Evolutionary conservation across 2,113 vertebrate genomes (phyloP).

Genomic region (Pimephales promelas): DNA sequence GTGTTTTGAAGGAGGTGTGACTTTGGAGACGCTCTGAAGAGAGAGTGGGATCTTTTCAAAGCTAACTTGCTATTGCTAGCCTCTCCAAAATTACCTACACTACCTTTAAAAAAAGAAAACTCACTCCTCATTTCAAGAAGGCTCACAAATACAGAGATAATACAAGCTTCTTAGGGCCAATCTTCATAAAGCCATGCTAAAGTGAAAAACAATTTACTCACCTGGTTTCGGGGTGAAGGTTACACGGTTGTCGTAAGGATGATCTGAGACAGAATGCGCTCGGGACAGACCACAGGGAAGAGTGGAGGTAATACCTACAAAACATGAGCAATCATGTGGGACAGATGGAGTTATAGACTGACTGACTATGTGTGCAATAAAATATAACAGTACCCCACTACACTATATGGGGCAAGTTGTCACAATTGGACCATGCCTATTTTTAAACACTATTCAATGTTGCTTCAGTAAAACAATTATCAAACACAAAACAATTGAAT

Average conservation of each 20-base stretch:
- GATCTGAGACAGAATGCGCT: conserved; percentile 49
- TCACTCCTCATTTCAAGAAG: not conserved
- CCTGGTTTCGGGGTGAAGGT: conserved; percentile 56
- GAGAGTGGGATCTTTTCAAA: too few species aligned
- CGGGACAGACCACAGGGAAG: conserved; percentile 38
- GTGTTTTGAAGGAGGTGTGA: too few species aligned
- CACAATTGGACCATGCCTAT: not conserved
- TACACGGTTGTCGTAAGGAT: conserved; percentile 65
- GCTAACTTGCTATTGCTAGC: too few species aligned
- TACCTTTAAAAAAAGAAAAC: not conserved
- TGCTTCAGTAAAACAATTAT: not conserved
- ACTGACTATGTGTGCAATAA: not conserved
- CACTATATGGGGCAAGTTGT: not conserved
- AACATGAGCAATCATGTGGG: not conserved
- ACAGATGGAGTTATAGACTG: not conserved
- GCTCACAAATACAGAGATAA: not conserved
- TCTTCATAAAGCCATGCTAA: not conserved
- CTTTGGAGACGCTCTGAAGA: too few species aligned
- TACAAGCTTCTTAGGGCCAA: not conserved
- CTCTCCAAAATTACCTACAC: too few species aligned
- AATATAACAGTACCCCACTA: not conserved
- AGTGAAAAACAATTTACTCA: conserved; percentile 46
- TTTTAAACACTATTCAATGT: not conserved
- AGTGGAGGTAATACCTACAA: conserved; percentile 35
- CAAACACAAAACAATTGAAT: not conserved